Evolutionary conservation across 2,888 invertebrate genomes (phyloP).

Genomic region (Leucophora obtusa): DNA sequence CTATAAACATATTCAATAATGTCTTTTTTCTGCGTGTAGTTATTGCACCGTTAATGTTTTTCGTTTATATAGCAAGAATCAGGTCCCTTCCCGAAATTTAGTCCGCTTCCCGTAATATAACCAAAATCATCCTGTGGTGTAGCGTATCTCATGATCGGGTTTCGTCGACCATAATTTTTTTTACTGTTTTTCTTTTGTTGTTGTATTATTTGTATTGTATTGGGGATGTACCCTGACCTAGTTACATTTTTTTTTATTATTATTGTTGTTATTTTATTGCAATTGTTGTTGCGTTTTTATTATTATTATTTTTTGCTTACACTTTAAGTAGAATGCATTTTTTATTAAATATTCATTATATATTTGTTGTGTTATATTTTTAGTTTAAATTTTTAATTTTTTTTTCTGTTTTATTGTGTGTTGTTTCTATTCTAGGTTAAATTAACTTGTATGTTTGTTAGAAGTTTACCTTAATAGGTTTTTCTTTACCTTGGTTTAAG

Average conservation of each 20-base stretch:
- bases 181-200: too few species aligned
- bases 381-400: constrained; percentile 22
- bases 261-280: constrained; percentile 62
- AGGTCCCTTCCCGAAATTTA: too few species aligned
- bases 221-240: constrained; percentile 76
- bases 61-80: too few species aligned
- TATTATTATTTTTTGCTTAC: constrained; percentile 21
- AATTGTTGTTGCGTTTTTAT: constrained; percentile 41
- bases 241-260: constrained; percentile 70
- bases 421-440: constrained; percentile 16
- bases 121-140: too few species aligned
- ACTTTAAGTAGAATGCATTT: constrained; percentile 56
- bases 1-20: too few species aligned
- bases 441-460: not conserved
- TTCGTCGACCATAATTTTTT: too few species aligned
- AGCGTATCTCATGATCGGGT: too few species aligned
- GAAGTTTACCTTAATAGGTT: constrained; percentile 3
- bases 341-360: constrained; percentile 50
- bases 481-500: constrained; percentile 11
- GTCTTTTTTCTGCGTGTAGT: too few species aligned
- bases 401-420: constrained; percentile 22
- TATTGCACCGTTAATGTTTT: too few species aligned
- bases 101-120: too few species aligned
- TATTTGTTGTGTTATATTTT: constrained; percentile 16
- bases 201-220: constrained; percentile 41